Evolutionary conservation across 2,113 vertebrate species (phyloP).

Genomic region (Circaetus cinerascens): DNA sequence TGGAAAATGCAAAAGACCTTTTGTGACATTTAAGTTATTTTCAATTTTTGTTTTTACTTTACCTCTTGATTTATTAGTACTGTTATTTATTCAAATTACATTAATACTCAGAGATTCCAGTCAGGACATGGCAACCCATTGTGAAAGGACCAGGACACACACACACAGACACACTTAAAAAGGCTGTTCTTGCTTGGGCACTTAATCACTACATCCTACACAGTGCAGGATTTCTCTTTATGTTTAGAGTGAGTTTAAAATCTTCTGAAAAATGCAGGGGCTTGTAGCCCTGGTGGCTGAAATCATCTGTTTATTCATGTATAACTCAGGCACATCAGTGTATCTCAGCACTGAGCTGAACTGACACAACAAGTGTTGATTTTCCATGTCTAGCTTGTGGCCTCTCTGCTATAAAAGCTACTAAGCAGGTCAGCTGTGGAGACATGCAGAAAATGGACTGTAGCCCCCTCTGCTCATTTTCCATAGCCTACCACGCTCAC

Average conservation of each 20-base stretch:
- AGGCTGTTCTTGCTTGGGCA: background rate
- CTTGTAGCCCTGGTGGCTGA: conserved; percentile 18
- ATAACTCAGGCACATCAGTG: conserved; percentile 46
- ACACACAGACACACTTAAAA: background rate
- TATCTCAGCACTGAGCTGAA: conserved; percentile 41
- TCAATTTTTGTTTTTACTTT: background rate
- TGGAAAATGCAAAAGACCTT: background rate
- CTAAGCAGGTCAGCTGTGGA: conserved; percentile 52
- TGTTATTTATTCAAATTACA: background rate
- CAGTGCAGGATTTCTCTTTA: background rate
- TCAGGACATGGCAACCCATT: background rate
- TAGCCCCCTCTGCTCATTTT: conserved; percentile 1
- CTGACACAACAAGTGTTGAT: conserved; percentile 55
- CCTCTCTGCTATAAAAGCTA: conserved; percentile 20
- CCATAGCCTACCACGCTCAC: background rate
- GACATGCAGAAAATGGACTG: conserved; percentile 34
- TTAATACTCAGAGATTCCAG: background rate
- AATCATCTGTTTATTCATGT: conserved; percentile 56
- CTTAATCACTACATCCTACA: background rate
- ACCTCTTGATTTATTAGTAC: background rate
- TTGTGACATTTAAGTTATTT: background rate
- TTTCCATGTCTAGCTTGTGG: conserved; percentile 49
- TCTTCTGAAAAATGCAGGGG: conserved; percentile 37
- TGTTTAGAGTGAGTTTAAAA: conserved; percentile 1
- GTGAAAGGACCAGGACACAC: background rate